Percentiles rank a stretch among this genome's conserved stretches.
Conservation (phyloP, 1,140 invertebrate species). For the Procambarus clarkii region DNA sequence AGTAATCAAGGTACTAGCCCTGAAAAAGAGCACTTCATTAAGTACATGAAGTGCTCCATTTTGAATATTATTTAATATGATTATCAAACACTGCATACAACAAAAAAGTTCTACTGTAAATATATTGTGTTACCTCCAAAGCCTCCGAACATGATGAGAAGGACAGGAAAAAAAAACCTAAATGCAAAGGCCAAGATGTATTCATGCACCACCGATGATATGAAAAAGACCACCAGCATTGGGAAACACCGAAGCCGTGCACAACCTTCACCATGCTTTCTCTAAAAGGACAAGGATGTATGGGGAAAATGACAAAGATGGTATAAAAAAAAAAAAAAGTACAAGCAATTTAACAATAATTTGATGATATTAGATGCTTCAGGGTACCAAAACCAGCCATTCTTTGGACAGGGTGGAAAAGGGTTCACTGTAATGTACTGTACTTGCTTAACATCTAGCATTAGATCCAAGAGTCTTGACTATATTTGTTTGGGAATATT, state of each 20-base stretch:
- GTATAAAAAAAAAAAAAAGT: not conserved
- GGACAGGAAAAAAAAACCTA: constrained; percentile 90
- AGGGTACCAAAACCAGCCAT: no score
- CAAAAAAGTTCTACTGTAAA: not conserved
- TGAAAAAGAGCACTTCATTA: no score
- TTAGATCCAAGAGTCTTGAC: no score
- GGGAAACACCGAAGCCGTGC: constrained; percentile 72
- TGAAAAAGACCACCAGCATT: constrained; percentile 79
- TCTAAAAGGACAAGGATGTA: not conserved
- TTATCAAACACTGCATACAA: not conserved
- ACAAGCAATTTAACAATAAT: no score
- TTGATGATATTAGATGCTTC: no score
- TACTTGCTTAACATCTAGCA: no score
- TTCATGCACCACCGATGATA: constrained; percentile 88
- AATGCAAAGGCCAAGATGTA: constrained; percentile 87
- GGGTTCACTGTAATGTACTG: no score
- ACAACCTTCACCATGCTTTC: constrained; percentile 33
- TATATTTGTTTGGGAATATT: no score
- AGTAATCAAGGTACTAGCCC: no score
- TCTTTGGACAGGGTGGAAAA: no score
- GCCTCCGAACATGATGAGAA: constrained; percentile 84
- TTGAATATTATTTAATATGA: not conserved
- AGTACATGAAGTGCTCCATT: no score
- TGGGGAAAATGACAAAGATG: not conserved
- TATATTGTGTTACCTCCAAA: constrained; percentile 76